Evolutionary conservation across 2,797 vertebrate species (phyloP).

Genomic region (Lateolabrax maculatus): DNA sequence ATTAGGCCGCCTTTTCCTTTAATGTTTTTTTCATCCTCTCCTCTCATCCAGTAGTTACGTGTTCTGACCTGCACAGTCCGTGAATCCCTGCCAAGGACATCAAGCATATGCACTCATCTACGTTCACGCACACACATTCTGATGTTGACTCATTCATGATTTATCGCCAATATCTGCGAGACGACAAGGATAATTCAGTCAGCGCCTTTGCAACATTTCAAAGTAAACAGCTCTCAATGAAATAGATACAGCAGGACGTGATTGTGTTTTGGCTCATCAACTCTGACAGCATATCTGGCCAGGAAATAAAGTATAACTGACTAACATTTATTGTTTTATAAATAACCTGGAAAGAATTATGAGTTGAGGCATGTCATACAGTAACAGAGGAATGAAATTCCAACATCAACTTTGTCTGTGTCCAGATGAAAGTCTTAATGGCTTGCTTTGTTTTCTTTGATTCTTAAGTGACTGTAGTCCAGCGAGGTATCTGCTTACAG

Average conservation of each 20-base stretch:
- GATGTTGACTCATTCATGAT: slow-evolving; percentile 54
- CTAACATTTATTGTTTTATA: slow-evolving; percentile 43
- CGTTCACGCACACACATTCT: slow-evolving; percentile 13
- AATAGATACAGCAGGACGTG: slow-evolving; percentile 34
- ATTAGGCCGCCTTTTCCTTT: slow-evolving; percentile 59
- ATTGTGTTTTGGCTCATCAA: slow-evolving; percentile 32
- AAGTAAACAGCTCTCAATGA: slow-evolving; percentile 49
- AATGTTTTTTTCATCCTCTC: slow-evolving; percentile 52
- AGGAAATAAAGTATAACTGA: slow-evolving; percentile 34
- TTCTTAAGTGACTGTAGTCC: slow-evolving; percentile 21
- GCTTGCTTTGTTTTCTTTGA: slow-evolving; percentile 33
- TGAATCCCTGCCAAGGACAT: slow-evolving; percentile 61
- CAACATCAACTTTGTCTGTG: slow-evolving; percentile 37
- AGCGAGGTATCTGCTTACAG: slow-evolving; percentile 16
- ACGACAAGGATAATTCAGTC: slow-evolving; percentile 50
- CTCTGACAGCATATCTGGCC: slow-evolving; percentile 16
- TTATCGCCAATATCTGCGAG: slow-evolving; percentile 55
- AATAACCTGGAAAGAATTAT: slow-evolving; percentile 42
- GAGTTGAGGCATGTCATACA: slow-evolving; percentile 12
- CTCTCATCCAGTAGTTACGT: slow-evolving; percentile 62
- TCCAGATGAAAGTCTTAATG: slow-evolving; percentile 16
- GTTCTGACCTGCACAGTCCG: slow-evolving; percentile 65
- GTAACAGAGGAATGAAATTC: slow-evolving; percentile 26
- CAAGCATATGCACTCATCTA: slow-evolving; percentile 29
- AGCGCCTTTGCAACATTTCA: slow-evolving; percentile 26